A percentile compares a stretch with the other conserved stretches of the same genome.
phyloP scores from a whole-genome alignment of 2,797 vertebrate genomes.

The Halcyon smyrnensis region DNA sequence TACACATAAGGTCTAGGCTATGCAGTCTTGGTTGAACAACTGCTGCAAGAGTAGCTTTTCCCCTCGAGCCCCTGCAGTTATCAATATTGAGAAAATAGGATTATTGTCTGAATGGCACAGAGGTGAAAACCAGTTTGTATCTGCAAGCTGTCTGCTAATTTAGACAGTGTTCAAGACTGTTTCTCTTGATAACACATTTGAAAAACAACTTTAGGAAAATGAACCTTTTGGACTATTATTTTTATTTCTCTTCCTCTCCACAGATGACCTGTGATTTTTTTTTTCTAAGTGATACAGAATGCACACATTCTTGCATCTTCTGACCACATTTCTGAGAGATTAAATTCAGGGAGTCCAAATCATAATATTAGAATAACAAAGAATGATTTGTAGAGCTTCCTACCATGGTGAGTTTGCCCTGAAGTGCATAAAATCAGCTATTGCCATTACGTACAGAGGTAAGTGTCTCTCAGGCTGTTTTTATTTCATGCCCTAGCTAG shows the following conservation, averaged over 20 bases:
- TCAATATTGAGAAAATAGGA: slow-evolving; percentile 53
- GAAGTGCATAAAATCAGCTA: slow-evolving; percentile 43
- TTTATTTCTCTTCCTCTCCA: neutral
- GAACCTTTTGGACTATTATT: neutral
- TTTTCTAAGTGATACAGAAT: neutral
- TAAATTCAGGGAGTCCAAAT: slow-evolving; percentile 33
- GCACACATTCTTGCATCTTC: neutral
- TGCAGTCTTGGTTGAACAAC: neutral
- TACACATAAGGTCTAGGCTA: neutral
- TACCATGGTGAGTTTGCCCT: slow-evolving; percentile 5
- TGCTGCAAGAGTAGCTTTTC: slow-evolving; percentile 8
- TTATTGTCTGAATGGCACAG: neutral
- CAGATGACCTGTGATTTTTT: neutral
- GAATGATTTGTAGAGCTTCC: slow-evolving; percentile 30
- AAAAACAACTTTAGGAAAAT: neutral
- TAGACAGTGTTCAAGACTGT: neutral
- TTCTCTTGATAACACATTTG: neutral
- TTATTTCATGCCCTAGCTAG: slow-evolving; percentile 28
- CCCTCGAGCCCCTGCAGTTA: slow-evolving; percentile 4
- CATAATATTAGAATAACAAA: slow-evolving; percentile 24
- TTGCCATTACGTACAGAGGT: neutral
- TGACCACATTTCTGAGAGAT: neutral
- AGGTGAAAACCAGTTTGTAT: slow-evolving; percentile 15
- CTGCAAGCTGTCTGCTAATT: slow-evolving; percentile 31
- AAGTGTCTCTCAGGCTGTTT: slow-evolving; percentile 48